Conservation (phyloP, 2,888 invertebrate species). For the Yponomeuta malinellus region DNA sequence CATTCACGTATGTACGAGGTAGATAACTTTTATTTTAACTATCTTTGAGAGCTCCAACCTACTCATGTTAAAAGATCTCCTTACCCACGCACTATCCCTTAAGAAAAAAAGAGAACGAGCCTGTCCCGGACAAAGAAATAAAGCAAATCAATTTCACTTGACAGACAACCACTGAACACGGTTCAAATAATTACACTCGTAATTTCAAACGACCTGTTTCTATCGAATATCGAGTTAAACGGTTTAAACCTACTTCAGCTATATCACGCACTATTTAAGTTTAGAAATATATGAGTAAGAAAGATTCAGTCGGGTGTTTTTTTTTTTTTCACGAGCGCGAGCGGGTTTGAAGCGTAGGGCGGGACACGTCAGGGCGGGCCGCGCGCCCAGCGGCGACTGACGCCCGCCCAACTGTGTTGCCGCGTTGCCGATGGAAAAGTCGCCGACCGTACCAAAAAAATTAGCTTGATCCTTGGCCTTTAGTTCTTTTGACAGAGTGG, state of each 20-base stretch:
- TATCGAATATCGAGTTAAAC: not conserved
- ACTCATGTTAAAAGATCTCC: not conserved
- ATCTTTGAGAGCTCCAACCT: not conserved
- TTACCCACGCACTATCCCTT: not conserved
- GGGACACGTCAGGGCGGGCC: not conserved
- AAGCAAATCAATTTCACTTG: slow-evolving; percentile 1
- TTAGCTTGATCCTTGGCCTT: no score
- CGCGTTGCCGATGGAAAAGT: not conserved
- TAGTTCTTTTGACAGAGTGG: no score
- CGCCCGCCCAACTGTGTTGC: not conserved
- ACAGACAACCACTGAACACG: not conserved
- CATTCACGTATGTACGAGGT: no score
- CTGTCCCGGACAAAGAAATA: not conserved
- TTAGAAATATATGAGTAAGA: not conserved
- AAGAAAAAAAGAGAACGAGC: not conserved
- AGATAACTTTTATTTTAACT: no score
- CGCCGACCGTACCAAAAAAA: no score
- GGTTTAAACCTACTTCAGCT: not conserved
- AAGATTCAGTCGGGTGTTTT: not conserved
- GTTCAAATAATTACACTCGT: not conserved
- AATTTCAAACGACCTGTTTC: not conserved
- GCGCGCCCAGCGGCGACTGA: not conserved
- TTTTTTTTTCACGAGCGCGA: not conserved
- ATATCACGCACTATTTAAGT: not conserved
- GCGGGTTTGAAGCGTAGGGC: not conserved